phyloP scores from a whole-genome alignment of 2,113 vertebrate genomes.

The Actinemys pallida region DNA sequence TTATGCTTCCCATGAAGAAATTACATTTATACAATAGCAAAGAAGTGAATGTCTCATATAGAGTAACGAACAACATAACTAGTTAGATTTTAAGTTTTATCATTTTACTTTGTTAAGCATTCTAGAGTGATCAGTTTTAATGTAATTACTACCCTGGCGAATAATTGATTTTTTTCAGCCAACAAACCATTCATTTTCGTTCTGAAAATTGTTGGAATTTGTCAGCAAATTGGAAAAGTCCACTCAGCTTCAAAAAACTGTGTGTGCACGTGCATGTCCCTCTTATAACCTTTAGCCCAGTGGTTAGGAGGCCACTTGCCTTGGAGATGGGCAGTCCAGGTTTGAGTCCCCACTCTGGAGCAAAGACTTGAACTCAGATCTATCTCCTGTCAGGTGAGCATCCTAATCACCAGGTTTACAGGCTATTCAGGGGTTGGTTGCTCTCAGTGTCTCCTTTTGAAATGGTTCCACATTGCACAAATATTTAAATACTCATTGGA shows the following conservation, averaged over 20 bases:
- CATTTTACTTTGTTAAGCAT: not conserved
- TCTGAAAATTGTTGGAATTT: not conserved
- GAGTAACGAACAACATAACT: not conserved
- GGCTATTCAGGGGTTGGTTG: not conserved
- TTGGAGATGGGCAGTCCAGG: not conserved
- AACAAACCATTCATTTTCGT: not conserved
- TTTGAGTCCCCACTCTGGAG: not conserved
- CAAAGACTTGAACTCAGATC: not conserved
- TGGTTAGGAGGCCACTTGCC: not conserved
- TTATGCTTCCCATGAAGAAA: not conserved
- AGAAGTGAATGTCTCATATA: not conserved
- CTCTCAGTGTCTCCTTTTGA: not conserved
- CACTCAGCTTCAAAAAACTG: not conserved
- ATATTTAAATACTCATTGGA: not conserved
- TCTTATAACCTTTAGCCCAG: not conserved
- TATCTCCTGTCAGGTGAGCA: not conserved
- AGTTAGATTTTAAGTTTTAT: accelerated
- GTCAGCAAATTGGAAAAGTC: not conserved
- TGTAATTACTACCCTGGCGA: not conserved
- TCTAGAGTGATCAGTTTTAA: not conserved
- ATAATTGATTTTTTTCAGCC: not conserved
- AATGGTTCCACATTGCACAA: not conserved
- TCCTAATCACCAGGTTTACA: not conserved
- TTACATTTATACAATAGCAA: not conserved
- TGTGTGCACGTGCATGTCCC: not conserved